Conservation (phyloP, 1,140 invertebrate species). For the Mercenaria mercenaria region DNA sequence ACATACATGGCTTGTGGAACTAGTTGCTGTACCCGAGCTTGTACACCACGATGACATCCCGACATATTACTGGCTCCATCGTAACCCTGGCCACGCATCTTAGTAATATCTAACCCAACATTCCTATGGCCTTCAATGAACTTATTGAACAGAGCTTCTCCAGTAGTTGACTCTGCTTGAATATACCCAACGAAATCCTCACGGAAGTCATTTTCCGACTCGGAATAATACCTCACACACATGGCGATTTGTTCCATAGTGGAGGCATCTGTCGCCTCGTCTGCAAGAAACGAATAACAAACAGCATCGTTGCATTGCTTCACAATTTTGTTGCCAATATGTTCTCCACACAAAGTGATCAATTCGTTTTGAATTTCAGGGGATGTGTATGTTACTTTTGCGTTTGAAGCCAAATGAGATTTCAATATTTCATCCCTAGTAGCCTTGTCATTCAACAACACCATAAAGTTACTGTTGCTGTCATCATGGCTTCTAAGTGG, state of each 20-base stretch:
- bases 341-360: background rate
- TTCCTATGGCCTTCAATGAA: constrained; percentile 15
- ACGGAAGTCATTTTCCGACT: background rate
- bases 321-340: background rate
- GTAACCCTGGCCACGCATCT: constrained; percentile 13
- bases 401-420: background rate
- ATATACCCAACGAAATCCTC: background rate
- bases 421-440: constrained; percentile 8
- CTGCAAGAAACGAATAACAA: constrained; percentile 34
- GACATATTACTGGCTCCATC: constrained; percentile 33
- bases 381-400: background rate
- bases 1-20: constrained; percentile 35
- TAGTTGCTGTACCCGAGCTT: background rate
- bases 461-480: background rate
- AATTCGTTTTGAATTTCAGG: background rate
- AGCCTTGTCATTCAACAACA: background rate
- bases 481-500: constrained; percentile 38
- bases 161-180: background rate
- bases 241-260: constrained; percentile 27
- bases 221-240: constrained; percentile 19
- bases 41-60: background rate
- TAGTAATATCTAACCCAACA: constrained; percentile 24
- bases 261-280: background rate
- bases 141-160: constrained; percentile 25
- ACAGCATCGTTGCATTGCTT: constrained; percentile 7